Evolutionary conservation across 2,888 invertebrate genomes (phyloP).

Genomic region (Panzeria rudis): DNA sequence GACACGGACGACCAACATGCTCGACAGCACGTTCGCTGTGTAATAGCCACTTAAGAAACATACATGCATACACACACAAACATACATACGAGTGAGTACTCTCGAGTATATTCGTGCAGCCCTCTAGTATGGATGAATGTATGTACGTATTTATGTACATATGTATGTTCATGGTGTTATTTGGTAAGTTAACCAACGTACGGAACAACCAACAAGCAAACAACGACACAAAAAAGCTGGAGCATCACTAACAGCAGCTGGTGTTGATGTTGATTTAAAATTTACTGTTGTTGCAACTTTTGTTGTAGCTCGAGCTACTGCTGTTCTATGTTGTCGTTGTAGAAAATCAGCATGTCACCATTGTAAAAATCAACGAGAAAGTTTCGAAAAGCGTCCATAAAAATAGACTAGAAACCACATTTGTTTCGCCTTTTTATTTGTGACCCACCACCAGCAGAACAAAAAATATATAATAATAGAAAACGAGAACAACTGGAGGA

Average conservation of each 20-base stretch:
- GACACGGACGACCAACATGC: too few species aligned
- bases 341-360: conserved; percentile 69
- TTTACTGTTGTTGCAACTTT: conserved; percentile 56
- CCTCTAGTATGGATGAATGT: too few species aligned
- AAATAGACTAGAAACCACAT: conserved; percentile 55
- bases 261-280: conserved; percentile 67
- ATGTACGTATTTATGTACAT: not conserved
- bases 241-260: conserved; percentile 65
- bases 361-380: conserved; percentile 64
- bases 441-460: conserved; percentile 48
- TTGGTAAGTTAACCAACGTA: conserved; percentile 66
- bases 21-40: too few species aligned
- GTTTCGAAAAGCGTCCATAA: conserved; percentile 44
- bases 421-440: conserved; percentile 58
- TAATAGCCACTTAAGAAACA: too few species aligned
- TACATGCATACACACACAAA: too few species aligned
- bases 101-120: too few species aligned
- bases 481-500: conserved; percentile 42
- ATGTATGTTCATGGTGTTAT: conserved; percentile 57
- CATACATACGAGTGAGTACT: too few species aligned
- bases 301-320: conserved; percentile 57
- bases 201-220: conserved; percentile 40
- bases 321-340: conserved; percentile 44
- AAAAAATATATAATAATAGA: conserved; percentile 23
- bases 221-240: conserved; percentile 39